A percentile compares a stretch with the other conserved stretches of the same genome.
phyloP scores from a whole-genome alignment of 2,888 invertebrate species.

The Capitulum mitella region DNA sequence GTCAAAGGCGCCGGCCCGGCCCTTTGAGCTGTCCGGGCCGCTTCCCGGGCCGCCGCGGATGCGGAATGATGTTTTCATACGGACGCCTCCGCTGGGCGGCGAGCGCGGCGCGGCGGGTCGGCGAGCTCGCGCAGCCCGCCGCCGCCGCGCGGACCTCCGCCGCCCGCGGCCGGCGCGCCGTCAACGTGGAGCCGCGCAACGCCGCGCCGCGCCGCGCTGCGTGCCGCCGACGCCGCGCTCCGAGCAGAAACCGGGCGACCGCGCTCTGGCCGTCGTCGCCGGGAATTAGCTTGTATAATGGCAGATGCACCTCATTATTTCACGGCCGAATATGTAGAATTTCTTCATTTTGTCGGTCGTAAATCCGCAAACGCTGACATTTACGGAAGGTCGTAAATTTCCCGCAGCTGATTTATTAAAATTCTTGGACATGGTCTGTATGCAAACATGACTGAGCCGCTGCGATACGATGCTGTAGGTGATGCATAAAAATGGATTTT shows the following conservation, averaged over 20 bases:
- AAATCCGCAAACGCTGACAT: not conserved
- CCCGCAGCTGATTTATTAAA: not conserved
- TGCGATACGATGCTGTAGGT: not conserved
- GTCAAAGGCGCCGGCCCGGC: not conserved
- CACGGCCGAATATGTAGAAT: constrained; percentile 4
- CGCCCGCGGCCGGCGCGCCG: too few species aligned
- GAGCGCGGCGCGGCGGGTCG: too few species aligned
- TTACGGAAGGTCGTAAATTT: not conserved
- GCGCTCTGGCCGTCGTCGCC: too few species aligned
- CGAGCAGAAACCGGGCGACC: too few species aligned
- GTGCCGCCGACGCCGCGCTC: too few species aligned
- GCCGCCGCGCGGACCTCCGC: too few species aligned
- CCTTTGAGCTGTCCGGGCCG: not conserved
- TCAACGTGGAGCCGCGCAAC: too few species aligned
- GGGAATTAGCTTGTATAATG: not conserved
- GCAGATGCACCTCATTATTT: not conserved
- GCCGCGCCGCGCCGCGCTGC: too few species aligned
- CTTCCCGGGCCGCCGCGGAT: not conserved
- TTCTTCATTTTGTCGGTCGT: constrained; percentile 10
- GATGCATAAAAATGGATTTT: not conserved
- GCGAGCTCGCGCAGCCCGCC: too few species aligned
- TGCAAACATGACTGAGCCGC: not conserved
- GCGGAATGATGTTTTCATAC: not conserved
- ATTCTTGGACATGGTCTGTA: not conserved
- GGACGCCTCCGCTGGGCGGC: not conserved